Percentiles rank a stretch among this genome's conserved stretches.
phyloP scores from a whole-genome alignment of 2,797 vertebrate species.

The Gymnodraco acuticeps region DNA sequence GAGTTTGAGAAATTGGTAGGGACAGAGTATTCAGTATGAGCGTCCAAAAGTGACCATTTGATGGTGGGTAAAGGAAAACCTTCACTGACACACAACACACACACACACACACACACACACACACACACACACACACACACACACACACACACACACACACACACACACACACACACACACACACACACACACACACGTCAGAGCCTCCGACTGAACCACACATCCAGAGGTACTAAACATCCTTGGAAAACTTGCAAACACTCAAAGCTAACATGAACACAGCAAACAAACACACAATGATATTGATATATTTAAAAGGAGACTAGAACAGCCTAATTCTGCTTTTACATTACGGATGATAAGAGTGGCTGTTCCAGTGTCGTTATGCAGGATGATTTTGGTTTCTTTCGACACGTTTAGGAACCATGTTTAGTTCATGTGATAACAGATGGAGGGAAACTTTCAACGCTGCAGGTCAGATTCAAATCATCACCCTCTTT shows the following conservation, averaged over 20 bases:
- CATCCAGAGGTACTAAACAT: background rate
- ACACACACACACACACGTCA: background rate
- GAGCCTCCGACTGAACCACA: no score
- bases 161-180: no score
- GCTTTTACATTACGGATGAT: background rate
- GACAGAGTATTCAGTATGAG: background rate
- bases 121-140: no score
- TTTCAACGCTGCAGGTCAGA: constrained; percentile 46
- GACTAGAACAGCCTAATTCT: background rate
- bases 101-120: no score
- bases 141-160: no score
- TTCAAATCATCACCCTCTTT: constrained; percentile 18
- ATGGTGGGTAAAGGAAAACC: constrained; percentile 46
- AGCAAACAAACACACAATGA: background rate
- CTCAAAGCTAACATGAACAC: background rate
- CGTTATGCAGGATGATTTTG: background rate
- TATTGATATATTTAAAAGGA: background rate
- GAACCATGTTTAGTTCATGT: constrained; percentile 21
- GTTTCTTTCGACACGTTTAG: no score
- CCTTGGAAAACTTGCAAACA: background rate
- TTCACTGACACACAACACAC: constrained; percentile 8
- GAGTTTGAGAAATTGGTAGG: no score
- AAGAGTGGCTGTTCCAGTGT: background rate
- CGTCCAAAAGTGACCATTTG: constrained; percentile 28
- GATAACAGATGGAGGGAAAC: constrained; percentile 26